Evolutionary conservation across 2,888 invertebrate species (phyloP), one percentile per base, ranked within the genome.

Genomic region (Rhorus exstirpatorius): DNA sequence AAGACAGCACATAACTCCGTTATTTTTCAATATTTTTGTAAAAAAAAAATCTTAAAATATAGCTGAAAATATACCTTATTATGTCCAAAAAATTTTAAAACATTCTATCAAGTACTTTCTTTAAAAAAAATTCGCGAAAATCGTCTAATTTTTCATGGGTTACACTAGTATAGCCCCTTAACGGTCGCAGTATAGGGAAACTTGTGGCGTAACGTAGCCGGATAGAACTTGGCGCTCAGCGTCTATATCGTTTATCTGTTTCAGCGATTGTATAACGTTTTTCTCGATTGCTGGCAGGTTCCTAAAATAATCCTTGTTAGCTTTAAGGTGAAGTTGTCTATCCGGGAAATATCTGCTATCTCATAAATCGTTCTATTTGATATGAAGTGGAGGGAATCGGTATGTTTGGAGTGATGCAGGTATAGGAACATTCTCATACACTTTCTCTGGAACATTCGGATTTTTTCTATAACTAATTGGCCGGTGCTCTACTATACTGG

Each of bases 271-370:
- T n/a, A 67, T 3, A 1, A 51, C 26, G 6, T 10, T 14, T 7
- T 68, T 68, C 8, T 51, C 51, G n/a, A 21, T 63, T n/a, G 0
- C 8, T 12, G 49, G 4, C 0, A 63, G 14, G 7, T 1, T 1
- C 1, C 31, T n/a, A 21, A 46, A 63, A 38, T 74, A 74, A 12
- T 60, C 24, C 74, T 26, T 1, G 35, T 35, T 4, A 75, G 17
- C 17, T 63, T 55, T 0, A 75, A 7, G 0, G 41, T 55, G 8
- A 26, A 55, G 3, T 75, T 75, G 12, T 75, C 75, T n/a, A 75
- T 75, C 63, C 38, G 1, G 74, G 74, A 21, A 75, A n/a, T 53
- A 2, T 63, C 0, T 0, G 63, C 51, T 6, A 19, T 6, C 0
- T 63, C 19, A 21, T 61, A 75, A 0, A 75, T 4, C 1, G 12